phyloP scores from a whole-genome alignment of 1,140 invertebrate species.

The Aethina tumida region DNA sequence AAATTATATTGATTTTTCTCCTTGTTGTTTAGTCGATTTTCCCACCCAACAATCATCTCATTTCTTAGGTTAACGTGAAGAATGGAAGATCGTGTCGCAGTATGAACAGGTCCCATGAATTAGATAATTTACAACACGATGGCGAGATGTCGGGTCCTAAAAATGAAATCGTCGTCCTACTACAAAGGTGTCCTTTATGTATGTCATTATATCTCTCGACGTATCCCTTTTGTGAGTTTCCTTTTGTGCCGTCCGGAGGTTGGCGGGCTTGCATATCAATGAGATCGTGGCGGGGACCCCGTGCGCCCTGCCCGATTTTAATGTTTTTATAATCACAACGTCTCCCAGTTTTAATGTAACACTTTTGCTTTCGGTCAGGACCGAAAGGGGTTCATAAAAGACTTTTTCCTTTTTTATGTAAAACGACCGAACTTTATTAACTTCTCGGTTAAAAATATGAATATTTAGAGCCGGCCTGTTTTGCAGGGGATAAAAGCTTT shows the following conservation, averaged over 20 bases:
- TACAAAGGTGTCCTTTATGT: slow-evolving; percentile 25
- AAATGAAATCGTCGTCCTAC: slow-evolving; percentile 22
- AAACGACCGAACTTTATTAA: no score
- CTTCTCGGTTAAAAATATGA: no score
- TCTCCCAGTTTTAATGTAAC: slow-evolving; percentile 18
- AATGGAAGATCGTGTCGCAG: no score
- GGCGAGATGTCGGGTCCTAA: slow-evolving; percentile 14
- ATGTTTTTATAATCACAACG: slow-evolving; percentile 28
- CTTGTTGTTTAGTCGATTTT: no score
- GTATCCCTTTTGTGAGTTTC: slow-evolving; percentile 27
- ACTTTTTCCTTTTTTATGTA: slow-evolving; percentile 29
- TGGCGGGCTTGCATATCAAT: slow-evolving; percentile 27
- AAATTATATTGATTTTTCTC: no score
- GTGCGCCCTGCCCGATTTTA: slow-evolving; percentile 15
- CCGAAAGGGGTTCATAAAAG: slow-evolving; percentile 20
- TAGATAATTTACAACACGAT: no score
- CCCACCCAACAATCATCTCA: no score
- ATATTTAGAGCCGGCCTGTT: no score
- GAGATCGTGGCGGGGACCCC: slow-evolving; percentile 13
- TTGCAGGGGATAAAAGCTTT: no score
- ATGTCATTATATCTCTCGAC: slow-evolving; percentile 25
- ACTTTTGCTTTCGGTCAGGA: slow-evolving; percentile 17
- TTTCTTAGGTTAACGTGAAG: no score
- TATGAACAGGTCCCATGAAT: no score
- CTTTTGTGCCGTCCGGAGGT: slow-evolving; percentile 22